Evolutionary conservation across 2,888 invertebrate genomes (phyloP), one percentile per base, ranked within the genome.

Genomic region (Dusona sp.): DNA sequence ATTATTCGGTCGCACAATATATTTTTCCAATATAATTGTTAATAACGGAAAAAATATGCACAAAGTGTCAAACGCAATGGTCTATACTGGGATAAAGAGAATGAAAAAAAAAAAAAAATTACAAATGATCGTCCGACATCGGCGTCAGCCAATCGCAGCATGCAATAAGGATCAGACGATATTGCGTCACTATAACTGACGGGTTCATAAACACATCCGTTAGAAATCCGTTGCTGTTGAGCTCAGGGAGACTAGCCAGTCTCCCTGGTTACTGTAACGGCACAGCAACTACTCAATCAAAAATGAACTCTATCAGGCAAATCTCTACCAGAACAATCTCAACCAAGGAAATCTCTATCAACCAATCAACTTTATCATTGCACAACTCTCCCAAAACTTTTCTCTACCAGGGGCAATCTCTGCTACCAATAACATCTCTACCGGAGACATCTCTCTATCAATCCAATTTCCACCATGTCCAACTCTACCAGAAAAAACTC

Each of bases 111-210:
- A 88, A 90, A 90, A 91, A 90, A 90, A 91, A 90, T 90, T 90
- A 91, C 89, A 89, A 90, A 91, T 87, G 88, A 92, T 93, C 92
- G 91, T 88, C 89, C 91, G 92, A 93, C 90, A 87, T 80, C 84
- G 45, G 6, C 65, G 72, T 88, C 89, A 90, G 92, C 96, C 96
- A 96, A 97, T 96, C 95, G 95, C 92, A 94, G 90, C 75, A 86
- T 91, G 91, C 87, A n/a, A 92, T 91, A 90, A 90, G 89, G 91
- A 95, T 96, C 96, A 95, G 95, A 95, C 95, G 96, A 96, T 96
- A 94, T 96, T 94, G 94, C 95, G 95, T 95, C 95, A 95, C 87
- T 61, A 61, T 61, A 61, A 51, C 11, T 25, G 77, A 73, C 29
- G 48, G 11, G 77, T 81, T 87, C 88, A 0, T 11, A 79, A 89